Evolutionary conservation across 1,140 invertebrate species (phyloP).

Genomic region (Theocolax elegans): DNA sequence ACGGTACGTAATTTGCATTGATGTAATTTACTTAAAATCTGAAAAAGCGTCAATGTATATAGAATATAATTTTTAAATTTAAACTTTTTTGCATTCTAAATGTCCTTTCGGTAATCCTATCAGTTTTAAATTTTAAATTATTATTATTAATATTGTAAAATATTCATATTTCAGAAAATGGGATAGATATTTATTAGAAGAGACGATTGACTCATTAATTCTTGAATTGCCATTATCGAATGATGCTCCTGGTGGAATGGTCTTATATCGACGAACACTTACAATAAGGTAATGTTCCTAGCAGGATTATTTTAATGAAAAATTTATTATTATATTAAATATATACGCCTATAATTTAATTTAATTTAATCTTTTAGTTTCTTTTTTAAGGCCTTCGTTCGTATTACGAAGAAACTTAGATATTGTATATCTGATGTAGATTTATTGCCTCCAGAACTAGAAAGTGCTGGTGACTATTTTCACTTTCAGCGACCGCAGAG

Average conservation of each 20-base stretch:
- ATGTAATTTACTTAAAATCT: too few species aligned
- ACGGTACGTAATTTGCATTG: too few species aligned
- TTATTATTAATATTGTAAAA: too few species aligned
- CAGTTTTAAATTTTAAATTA: too few species aligned
- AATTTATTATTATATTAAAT: too few species aligned
- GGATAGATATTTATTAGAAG: conserved; percentile 77
- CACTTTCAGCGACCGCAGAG: conserved; percentile 73
- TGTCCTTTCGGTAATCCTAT: too few species aligned
- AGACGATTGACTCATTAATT: conserved; percentile 73
- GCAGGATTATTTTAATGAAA: conserved; percentile 20
- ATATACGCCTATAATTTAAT: too few species aligned
- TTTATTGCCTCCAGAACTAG: conserved; percentile 57
- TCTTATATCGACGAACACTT: conserved; percentile 81
- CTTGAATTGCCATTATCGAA: conserved; percentile 80
- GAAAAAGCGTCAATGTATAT: too few species aligned
- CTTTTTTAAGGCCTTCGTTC: conserved; percentile 89
- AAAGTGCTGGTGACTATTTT: conserved; percentile 72
- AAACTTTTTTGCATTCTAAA: too few species aligned
- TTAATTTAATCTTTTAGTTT: conserved; percentile 69
- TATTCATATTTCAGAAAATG: conserved; percentile 74
- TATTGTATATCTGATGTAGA: conserved; percentile 61
- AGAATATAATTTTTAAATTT: too few species aligned
- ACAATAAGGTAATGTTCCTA: conserved; percentile 70
- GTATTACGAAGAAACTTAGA: conserved; percentile 71
- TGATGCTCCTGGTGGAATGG: conserved; percentile 89